Percentiles rank a stretch among this genome's conserved stretches.
phyloP scores from a whole-genome alignment of 2,113 vertebrate genomes.

The Tupaia chinensis region DNA sequence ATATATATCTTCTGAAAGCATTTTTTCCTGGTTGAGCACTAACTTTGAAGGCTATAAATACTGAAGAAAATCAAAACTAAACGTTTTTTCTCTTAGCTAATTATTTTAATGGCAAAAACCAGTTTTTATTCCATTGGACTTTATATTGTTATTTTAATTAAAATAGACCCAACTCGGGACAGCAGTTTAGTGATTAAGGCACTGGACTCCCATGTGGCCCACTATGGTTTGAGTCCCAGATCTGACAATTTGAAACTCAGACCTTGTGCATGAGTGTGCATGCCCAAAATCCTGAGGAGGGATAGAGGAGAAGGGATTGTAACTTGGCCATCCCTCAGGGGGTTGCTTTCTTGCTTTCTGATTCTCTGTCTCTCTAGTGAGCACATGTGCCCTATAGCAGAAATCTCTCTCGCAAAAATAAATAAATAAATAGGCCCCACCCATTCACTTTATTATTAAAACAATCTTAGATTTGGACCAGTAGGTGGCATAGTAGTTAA shows the following conservation, averaged over 20 bases:
- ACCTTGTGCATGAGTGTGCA: too few species aligned
- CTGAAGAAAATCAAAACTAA: neutral
- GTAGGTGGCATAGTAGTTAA: too few species aligned
- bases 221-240: too few species aligned
- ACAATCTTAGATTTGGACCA: neutral
- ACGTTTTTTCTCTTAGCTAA: neutral
- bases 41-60: neutral
- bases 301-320: too few species aligned
- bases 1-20: neutral
- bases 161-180: neutral
- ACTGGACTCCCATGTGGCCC: too few species aligned
- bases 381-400: too few species aligned
- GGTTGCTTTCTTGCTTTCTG: too few species aligned
- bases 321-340: too few species aligned
- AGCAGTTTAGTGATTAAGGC: too few species aligned
- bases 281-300: too few species aligned
- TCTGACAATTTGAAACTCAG: too few species aligned
- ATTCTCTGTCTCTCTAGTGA: too few species aligned
- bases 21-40: neutral
- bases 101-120: constrained; percentile 1
- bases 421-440: neutral
- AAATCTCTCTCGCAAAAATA: neutral
- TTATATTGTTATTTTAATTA: neutral
- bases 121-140: neutral
- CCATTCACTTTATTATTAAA: neutral